These are phyloP conservation scores for Tachuris rubrigastra DNA, from an alignment of 2,113 vertebrate species.

Conservation along the genomic window DNA sequence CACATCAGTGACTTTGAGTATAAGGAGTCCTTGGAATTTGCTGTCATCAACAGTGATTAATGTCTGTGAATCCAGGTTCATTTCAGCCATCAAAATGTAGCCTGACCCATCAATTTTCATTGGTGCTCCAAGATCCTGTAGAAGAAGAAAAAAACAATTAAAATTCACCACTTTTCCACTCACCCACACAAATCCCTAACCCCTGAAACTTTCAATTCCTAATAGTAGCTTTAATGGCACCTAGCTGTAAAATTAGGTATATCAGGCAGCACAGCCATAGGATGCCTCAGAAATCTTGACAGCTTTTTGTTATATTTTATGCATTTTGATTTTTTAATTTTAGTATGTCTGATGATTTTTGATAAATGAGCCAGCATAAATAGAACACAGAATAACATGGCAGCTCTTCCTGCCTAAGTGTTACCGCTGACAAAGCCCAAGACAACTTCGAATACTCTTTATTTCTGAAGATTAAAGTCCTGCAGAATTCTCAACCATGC, in stretches of 20 bases:
- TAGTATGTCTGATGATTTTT: not conserved
- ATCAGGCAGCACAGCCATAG: not conserved
- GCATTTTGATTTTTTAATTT: not conserved
- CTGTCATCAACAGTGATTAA: slow-evolving; percentile 66
- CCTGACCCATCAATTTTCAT: slow-evolving; percentile 70
- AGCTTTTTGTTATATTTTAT: not conserved
- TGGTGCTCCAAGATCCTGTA: slow-evolving; percentile 77
- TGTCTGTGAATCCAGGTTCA: slow-evolving; percentile 62
- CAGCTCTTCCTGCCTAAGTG: not conserved
- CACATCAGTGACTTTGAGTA: slow-evolving; percentile 70
- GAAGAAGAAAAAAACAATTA: not conserved
- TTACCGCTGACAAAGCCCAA: not conserved
- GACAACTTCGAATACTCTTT: not conserved
- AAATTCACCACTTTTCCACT: not conserved
- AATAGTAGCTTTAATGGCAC: not conserved
- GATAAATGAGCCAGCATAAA: not conserved
- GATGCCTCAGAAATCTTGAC: not conserved
- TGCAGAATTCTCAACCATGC: not conserved
- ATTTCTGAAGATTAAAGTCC: not conserved
- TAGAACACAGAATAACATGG: not conserved
- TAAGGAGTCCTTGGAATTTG: slow-evolving; percentile 62
- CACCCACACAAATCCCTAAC: not conserved
- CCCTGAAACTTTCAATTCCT: not conserved
- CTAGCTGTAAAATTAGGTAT: not conserved
- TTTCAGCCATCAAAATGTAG: slow-evolving; percentile 45